Percentiles rank a stretch among this genome's conserved stretches.
These are phyloP conservation scores for Magallana gigas DNA, from an alignment of 1,140 invertebrate species.

Conservation along the genomic window DNA sequence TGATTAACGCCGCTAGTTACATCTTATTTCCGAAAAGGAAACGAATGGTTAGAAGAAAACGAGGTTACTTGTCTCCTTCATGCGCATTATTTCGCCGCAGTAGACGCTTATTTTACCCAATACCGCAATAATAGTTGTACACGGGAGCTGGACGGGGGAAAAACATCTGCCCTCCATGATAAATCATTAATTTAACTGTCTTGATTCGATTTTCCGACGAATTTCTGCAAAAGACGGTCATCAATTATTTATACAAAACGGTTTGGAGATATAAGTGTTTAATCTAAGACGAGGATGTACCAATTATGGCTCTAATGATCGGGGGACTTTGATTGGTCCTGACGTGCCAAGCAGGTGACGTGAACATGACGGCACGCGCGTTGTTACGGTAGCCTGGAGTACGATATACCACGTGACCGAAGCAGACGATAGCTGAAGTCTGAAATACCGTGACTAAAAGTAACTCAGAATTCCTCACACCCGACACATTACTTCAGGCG, in stretches of 20 bases:
- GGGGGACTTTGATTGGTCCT: conserved; percentile 14
- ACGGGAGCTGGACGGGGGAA: not conserved
- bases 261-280: conserved; percentile 38
- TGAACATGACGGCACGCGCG: conserved; percentile 35
- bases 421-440: not conserved
- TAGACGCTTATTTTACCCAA: conserved; percentile 10
- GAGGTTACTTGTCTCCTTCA: conserved; percentile 23
- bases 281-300: conserved; percentile 33
- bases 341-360: conserved; percentile 22
- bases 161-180: conserved; percentile 30
- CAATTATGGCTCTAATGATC: conserved; percentile 9
- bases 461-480: too few relatives aligned
- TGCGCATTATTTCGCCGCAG: conserved; percentile 1
- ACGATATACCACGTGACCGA: conserved; percentile 28
- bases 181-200: conserved; percentile 38
- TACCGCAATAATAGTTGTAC: conserved; percentile 2
- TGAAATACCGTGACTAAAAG: conserved; percentile 16
- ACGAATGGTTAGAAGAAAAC: conserved; percentile 36
- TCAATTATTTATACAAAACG: conserved; percentile 35
- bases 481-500: not conserved
- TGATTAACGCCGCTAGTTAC: conserved; percentile 33
- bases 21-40: conserved; percentile 38
- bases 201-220: conserved; percentile 35
- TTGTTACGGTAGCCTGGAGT: conserved; percentile 29
- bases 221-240: conserved; percentile 33